A percentile compares a stretch with the other conserved stretches of the same genome.
Evolutionary conservation across 2,888 invertebrate genomes (phyloP).

Genomic region (Lydus trimaculatus): DNA sequence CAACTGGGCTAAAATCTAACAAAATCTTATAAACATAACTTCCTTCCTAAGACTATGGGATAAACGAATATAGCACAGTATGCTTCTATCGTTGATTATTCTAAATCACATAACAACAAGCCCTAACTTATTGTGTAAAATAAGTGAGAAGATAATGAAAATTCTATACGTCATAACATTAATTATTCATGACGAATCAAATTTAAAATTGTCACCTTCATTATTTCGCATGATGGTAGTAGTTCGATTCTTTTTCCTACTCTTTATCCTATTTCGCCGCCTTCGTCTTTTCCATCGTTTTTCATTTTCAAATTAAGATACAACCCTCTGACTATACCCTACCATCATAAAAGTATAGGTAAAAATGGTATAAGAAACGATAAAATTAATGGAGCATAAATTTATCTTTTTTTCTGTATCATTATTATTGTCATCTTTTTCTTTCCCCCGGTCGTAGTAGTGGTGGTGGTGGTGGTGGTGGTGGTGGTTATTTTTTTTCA

Average conservation of each 20-base stretch:
- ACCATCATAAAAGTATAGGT: slow-evolving; percentile 18
- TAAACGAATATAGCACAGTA: no score
- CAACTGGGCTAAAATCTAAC: no score
- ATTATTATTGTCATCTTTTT: not conserved
- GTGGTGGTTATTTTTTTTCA: not conserved
- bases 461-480: no score
- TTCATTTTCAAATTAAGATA: slow-evolving; percentile 12
- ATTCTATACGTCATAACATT: not conserved
- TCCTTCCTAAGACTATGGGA: no score
- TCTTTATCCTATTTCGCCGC: no score
- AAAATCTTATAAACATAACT: no score
- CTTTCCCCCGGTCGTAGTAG: not conserved
- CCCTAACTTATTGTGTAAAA: no score
- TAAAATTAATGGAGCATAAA: slow-evolving; percentile 38
- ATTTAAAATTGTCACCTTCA: not conserved
- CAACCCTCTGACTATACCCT: not conserved
- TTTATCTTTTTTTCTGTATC: slow-evolving; percentile 11
- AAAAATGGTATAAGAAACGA: slow-evolving; percentile 25
- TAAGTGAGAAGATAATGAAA: no score
- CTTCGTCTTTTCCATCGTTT: not conserved
- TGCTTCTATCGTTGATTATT: no score
- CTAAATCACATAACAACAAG: no score
- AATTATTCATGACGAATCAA: not conserved
- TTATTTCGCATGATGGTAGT: not conserved
- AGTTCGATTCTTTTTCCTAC: no score